phyloP scores from a whole-genome alignment of 1,140 invertebrate genomes.

The Sycobia sp. region DNA sequence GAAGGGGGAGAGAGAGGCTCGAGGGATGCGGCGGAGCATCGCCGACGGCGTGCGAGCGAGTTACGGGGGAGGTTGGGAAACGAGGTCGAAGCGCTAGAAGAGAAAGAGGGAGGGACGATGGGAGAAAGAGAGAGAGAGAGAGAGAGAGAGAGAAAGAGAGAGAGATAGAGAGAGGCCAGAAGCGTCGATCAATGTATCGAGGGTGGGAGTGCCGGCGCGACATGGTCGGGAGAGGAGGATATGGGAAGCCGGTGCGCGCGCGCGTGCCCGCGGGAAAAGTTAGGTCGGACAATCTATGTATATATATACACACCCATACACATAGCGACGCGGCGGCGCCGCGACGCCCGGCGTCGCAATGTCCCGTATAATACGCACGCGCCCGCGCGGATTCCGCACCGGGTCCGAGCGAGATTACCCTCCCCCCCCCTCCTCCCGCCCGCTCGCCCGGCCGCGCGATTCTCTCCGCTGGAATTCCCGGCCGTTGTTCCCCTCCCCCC shows the following conservation, averaged over 20 bases:
- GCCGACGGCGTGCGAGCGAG: too few relatives aligned
- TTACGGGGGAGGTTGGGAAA: too few relatives aligned
- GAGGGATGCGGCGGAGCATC: not conserved
- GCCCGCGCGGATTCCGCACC: not conserved
- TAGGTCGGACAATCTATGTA: too few relatives aligned
- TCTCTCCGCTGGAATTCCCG: too few relatives aligned
- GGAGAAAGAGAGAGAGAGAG: too few relatives aligned
- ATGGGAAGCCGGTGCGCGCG: constrained; percentile 3
- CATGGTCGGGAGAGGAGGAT: constrained; percentile 23
- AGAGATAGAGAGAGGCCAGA: not conserved
- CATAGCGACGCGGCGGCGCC: too few relatives aligned
- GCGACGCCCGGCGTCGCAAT: constrained; percentile 34
- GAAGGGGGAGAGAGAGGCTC: not conserved
- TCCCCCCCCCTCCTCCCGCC: not conserved
- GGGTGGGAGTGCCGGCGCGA: not conserved
- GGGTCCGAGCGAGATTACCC: not conserved
- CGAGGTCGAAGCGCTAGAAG: too few relatives aligned
- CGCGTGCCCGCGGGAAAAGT: constrained; percentile 11
- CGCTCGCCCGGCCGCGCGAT: too few relatives aligned
- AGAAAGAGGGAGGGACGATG: too few relatives aligned
- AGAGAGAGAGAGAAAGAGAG: not conserved
- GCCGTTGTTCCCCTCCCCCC: too few relatives aligned
- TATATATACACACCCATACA: too few relatives aligned
- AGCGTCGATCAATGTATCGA: constrained; percentile 29
- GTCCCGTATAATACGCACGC: constrained; percentile 19